Conservation (phyloP, 2,113 vertebrate species). For the Riparia riparia region DNA sequence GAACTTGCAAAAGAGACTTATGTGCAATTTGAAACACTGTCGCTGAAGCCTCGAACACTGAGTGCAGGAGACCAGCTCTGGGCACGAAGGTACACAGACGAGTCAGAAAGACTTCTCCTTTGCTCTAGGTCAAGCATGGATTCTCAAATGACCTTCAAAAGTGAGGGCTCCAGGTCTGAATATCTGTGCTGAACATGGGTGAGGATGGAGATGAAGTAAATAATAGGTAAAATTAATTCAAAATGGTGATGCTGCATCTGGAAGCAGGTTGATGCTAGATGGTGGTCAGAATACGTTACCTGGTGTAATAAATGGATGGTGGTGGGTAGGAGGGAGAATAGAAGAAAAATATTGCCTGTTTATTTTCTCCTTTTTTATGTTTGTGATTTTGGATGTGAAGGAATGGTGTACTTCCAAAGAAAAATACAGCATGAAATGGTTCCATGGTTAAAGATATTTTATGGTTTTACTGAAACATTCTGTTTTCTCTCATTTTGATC, state of each 20-base stretch:
- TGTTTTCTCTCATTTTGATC: not conserved
- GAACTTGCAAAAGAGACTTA: slow-evolving; percentile 92
- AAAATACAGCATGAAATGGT: not conserved
- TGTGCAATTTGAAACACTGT: slow-evolving; percentile 92
- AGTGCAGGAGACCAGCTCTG: slow-evolving; percentile 84
- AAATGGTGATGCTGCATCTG: not conserved
- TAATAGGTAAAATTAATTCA: not conserved
- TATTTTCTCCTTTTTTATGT: not conserved
- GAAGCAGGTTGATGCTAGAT: not conserved
- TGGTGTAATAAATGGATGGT: not conserved
- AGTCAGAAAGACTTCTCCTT: slow-evolving; percentile 89
- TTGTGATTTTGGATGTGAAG: not conserved
- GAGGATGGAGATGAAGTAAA: not conserved
- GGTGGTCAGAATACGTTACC: not conserved
- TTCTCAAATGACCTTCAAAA: slow-evolving; percentile 89
- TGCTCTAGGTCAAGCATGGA: slow-evolving; percentile 91
- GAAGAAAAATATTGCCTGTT: not conserved
- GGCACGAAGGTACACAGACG: slow-evolving; percentile 82
- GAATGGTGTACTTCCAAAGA: not conserved
- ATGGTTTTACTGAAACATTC: slow-evolving; percentile 1
- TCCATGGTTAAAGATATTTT: not conserved
- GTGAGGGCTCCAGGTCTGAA: slow-evolving; percentile 83
- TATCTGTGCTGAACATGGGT: slow-evolving; percentile 81
- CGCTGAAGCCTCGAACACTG: slow-evolving; percentile 83
- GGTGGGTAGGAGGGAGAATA: not conserved